Conservation (phyloP, 2,797 vertebrate genomes). For the Paratrypauchen microcephalus region DNA sequence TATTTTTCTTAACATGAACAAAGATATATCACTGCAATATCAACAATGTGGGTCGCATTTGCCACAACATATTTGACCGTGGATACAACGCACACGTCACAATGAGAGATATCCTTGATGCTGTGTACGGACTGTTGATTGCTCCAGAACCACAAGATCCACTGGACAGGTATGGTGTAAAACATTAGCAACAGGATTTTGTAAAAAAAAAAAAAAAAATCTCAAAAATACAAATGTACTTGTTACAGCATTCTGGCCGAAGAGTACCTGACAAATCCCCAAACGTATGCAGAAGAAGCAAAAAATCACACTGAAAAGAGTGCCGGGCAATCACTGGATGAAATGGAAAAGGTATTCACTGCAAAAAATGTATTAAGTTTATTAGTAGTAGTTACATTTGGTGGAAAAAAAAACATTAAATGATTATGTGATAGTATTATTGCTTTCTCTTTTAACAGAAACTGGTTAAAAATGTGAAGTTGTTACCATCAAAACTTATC, state of each 20-base stretch:
- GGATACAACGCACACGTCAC: constrained; percentile 67
- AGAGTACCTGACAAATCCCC: constrained; percentile 52
- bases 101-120: constrained; percentile 68
- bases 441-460: constrained; percentile 28
- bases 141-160: constrained; percentile 68
- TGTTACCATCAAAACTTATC: constrained; percentile 50
- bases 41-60: constrained; percentile 71
- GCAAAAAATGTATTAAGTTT: too few relatives aligned
- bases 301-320: constrained; percentile 40
- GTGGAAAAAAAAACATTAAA: too few relatives aligned
- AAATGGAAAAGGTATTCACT: constrained; percentile 58
- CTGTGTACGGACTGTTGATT: constrained; percentile 70
- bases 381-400: too few relatives aligned
- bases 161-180: constrained; percentile 64
- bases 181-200: background rate
- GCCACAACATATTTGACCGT: constrained; percentile 72
- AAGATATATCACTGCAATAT: constrained; percentile 74
- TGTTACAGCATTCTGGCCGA: constrained; percentile 63
- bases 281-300: constrained; percentile 50
- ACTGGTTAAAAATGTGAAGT: constrained; percentile 34
- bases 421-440: too few relatives aligned
- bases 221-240: background rate
- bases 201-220: too few relatives aligned
- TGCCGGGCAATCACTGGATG: constrained; percentile 57
- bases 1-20: constrained; percentile 36